These are phyloP conservation scores for Scaeva pyrastri DNA, from an alignment of 2,888 invertebrate genomes.

Conservation along the genomic window DNA sequence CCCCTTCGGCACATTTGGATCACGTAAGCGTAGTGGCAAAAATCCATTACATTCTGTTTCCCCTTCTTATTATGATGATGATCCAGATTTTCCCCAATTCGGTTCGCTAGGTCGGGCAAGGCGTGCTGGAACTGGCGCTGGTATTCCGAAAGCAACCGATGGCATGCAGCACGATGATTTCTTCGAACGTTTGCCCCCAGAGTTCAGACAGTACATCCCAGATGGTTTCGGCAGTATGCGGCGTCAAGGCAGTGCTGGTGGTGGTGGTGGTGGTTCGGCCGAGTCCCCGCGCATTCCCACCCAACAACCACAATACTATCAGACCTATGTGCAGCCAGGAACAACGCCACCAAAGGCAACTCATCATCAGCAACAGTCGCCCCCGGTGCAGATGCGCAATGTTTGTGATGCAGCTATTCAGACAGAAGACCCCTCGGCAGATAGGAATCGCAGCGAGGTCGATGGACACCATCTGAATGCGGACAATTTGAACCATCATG, in stretches of 20 bases:
- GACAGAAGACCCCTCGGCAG: slow-evolving; percentile 80
- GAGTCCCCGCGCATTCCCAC: slow-evolving; percentile 77
- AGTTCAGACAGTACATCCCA: slow-evolving; percentile 83
- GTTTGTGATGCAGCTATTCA: slow-evolving; percentile 84
- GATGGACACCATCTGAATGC: slow-evolving; percentile 79
- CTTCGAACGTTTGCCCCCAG: slow-evolving; percentile 83
- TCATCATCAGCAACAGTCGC: slow-evolving; percentile 78
- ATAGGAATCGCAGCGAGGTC: slow-evolving; percentile 78
- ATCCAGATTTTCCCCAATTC: slow-evolving; percentile 83
- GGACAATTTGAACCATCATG: slow-evolving; percentile 86
- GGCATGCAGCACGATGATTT: slow-evolving; percentile 78
- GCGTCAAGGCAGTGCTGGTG: slow-evolving; percentile 76
- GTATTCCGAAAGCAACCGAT: slow-evolving; percentile 75
- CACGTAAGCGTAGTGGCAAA: slow-evolving; percentile 83
- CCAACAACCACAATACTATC: slow-evolving; percentile 76
- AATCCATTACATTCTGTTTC: slow-evolving; percentile 79
- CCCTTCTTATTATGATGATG: slow-evolving; percentile 80
- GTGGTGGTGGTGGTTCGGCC: slow-evolving; percentile 57
- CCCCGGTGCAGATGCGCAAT: slow-evolving; percentile 79
- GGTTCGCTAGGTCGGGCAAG: slow-evolving; percentile 80
- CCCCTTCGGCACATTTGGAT: slow-evolving; percentile 82
- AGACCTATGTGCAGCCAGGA: slow-evolving; percentile 76
- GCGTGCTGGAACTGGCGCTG: slow-evolving; percentile 75
- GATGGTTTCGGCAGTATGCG: slow-evolving; percentile 81
- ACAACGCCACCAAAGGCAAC: slow-evolving; percentile 71